Evolutionary conservation across 2,888 invertebrate species (phyloP).

Genomic region (Dryocosmus kuriphilus): DNA sequence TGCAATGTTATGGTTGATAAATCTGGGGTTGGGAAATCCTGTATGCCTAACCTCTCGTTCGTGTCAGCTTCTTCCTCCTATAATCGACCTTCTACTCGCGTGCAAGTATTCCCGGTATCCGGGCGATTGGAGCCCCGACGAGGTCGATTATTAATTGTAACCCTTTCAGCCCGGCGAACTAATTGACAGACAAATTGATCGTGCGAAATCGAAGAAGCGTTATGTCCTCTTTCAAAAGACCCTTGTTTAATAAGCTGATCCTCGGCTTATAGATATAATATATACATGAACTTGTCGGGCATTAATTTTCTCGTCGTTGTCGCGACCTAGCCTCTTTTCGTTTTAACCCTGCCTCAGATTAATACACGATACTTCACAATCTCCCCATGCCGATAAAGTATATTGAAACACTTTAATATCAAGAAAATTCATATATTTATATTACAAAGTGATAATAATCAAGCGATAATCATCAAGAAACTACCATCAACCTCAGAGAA

Average conservation of each 20-base stretch:
- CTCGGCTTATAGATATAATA: slow-evolving; percentile 25
- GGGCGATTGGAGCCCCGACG: slow-evolving; percentile 21
- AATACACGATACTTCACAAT: background rate
- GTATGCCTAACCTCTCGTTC: slow-evolving; percentile 23
- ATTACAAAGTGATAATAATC: no score
- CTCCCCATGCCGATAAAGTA: background rate
- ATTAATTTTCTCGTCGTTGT: slow-evolving; percentile 31
- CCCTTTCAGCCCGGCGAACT: slow-evolving; percentile 28
- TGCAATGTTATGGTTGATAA: slow-evolving; percentile 29
- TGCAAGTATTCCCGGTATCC: slow-evolving; percentile 29
- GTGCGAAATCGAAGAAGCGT: slow-evolving; percentile 29
- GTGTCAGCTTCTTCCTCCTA: slow-evolving; percentile 14
- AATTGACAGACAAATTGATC: slow-evolving; percentile 39
- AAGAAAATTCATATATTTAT: background rate
- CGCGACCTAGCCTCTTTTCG: slow-evolving; percentile 10
- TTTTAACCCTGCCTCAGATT: slow-evolving; percentile 9
- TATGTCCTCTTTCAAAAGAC: slow-evolving; percentile 21
- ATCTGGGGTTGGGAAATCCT: slow-evolving; percentile 10
- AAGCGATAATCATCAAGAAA: no score
- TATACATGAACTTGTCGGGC: background rate
- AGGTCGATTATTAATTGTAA: slow-evolving; percentile 34
- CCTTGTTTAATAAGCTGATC: slow-evolving; percentile 38
- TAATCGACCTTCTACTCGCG: slow-evolving; percentile 31
- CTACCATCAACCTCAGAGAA: no score
- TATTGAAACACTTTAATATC: background rate